These are phyloP conservation scores for Thymallus thymallus DNA, from an alignment of 2,113 vertebrate genomes.

Conservation along the genomic window DNA sequence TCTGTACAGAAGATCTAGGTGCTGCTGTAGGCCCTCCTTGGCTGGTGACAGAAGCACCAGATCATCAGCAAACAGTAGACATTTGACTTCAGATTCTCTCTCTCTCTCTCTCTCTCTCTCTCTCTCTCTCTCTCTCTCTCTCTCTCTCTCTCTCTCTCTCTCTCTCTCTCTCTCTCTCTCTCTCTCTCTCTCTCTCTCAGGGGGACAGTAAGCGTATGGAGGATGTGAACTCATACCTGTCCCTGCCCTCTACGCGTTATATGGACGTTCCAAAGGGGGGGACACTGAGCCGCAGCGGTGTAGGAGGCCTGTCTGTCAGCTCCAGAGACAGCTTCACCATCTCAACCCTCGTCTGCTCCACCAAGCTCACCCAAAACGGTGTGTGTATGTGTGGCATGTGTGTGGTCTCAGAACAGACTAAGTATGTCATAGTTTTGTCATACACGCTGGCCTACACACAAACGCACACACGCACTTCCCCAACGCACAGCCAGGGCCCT, in stretches of 20 bases:
- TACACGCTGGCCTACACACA: constrained; percentile 26
- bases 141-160: constrained; percentile 24
- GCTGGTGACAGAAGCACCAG: too few species aligned
- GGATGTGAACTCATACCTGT: constrained; percentile 84
- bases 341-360: constrained; percentile 93
- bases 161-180: constrained; percentile 19
- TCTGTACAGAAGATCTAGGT: too few species aligned
- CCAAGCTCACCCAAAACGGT: constrained; percentile 98
- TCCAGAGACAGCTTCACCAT: constrained; percentile 89
- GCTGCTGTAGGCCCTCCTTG: too few species aligned
- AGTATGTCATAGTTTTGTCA: constrained; percentile 38
- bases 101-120: too few species aligned
- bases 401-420: constrained; percentile 15
- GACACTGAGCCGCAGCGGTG: constrained; percentile 75
- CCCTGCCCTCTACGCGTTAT: constrained; percentile 80
- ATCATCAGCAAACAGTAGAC: too few species aligned
- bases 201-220: constrained; percentile 98
- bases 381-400: constrained; percentile 5
- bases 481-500: constrained; percentile 30
- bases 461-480: constrained; percentile 27
- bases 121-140: too few species aligned
- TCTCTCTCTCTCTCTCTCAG: constrained; percentile 59
- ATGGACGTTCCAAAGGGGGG: constrained; percentile 75
- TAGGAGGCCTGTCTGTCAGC: constrained; percentile 85
- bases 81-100: too few species aligned